These are phyloP conservation scores for Gila robusta DNA, from an alignment of 2,797 vertebrate genomes.

Conservation along the genomic window DNA sequence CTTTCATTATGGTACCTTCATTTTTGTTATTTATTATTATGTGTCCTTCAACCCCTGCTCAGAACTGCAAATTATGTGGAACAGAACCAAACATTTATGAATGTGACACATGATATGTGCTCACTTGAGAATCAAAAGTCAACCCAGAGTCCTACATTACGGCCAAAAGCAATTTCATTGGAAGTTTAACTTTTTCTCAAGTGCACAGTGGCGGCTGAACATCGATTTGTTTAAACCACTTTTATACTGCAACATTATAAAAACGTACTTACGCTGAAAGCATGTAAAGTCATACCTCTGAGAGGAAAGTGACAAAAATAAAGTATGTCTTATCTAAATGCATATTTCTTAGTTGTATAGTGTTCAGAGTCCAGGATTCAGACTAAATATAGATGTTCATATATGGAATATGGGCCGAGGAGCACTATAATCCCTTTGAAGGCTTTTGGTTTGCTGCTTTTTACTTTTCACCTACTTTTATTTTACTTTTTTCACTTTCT, in stretches of 20 bases:
- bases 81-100: constrained; percentile 47
- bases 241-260: constrained; percentile 32
- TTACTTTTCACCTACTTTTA: constrained; percentile 43
- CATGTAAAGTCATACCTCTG: constrained; percentile 2
- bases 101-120: constrained; percentile 50
- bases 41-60: constrained; percentile 50
- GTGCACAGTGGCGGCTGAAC: constrained; percentile 35
- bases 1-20: constrained; percentile 39
- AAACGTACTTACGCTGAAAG: constrained; percentile 42
- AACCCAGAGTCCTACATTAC: constrained; percentile 34
- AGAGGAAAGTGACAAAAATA: not conserved
- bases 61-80: constrained; percentile 45
- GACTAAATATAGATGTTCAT: not conserved
- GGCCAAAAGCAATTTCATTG: constrained; percentile 39
- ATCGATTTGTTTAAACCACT: constrained; percentile 56
- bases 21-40: constrained; percentile 64
- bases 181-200: constrained; percentile 48
- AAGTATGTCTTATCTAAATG: constrained; percentile 18
- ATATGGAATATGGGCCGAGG: not conserved
- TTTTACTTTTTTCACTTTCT: not conserved
- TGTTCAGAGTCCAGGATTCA: constrained; percentile 19
- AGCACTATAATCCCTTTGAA: constrained; percentile 5
- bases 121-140: constrained; percentile 61
- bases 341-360: constrained; percentile 22
- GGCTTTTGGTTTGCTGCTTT: constrained; percentile 59